Base-by-base conservation (phyloP, 2,888 invertebrate genomes). In the Troides aeacus region DNA sequence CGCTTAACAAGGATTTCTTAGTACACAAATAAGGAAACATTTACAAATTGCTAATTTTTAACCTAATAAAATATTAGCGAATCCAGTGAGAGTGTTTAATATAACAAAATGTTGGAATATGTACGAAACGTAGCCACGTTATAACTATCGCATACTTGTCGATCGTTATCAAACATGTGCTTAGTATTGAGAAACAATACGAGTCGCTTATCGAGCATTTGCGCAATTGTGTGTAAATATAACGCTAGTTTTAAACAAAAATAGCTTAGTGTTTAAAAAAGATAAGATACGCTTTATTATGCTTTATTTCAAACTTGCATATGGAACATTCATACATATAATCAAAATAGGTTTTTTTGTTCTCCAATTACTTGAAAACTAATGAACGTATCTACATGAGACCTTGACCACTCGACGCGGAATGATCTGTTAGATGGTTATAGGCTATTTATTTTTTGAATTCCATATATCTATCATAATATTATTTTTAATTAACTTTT, bases 1-100 rank as follows among this genome's bases (percentile, higher is more conserved):
- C 71, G 76, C 73, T 72, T 74, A 71, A 71, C 72, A 74, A 76
- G 2, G 73, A 72, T 78, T 75, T 74, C 77, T 77, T 75, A 71
- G 74, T 42, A n/a, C 21, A 23, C 3, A 12, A 58, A 58, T 58
- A 21, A 8, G 5, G 21, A 21, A 5, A 18, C 17, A 50, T 50
- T 15, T 50, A 17, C 7, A 12, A 10, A 15, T 18, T 18, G 18
- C 18, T n/a, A n/a, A 53, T 3, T n/a, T 5, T 6, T 53, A 6
- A 15, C 6, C 1, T 50, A 18, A n/a, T 7, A n/a, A 18, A 18
- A n/a, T 53, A 5, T 18, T n/a, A 53, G 15, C 15, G 0, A n/a
- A 50, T 18, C 0, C 15, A 50, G 15, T 18, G 5, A 3, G 50
- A 50, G 18, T 15, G 15, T 50, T 50, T 18, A 6, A 5, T 21